These are phyloP conservation scores for Phortica variegata DNA, from an alignment of 1,140 invertebrate species.

Conservation along the genomic window DNA sequence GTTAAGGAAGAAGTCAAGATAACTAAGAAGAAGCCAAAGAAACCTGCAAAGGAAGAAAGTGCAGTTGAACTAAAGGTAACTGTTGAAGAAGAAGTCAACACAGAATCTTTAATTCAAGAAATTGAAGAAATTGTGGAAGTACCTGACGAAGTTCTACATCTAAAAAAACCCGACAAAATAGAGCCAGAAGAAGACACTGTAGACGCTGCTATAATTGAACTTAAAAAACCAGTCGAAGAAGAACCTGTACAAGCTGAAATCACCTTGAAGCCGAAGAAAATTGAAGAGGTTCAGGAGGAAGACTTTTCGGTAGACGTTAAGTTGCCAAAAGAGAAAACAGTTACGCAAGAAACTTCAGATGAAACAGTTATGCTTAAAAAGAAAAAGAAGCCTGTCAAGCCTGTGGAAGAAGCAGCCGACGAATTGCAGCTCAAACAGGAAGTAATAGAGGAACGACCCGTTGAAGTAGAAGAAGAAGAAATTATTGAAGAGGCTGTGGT, in stretches of 20 bases:
- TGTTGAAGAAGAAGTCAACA: constrained; percentile 34
- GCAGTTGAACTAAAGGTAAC: constrained; percentile 43
- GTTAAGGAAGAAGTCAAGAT: constrained; percentile 46
- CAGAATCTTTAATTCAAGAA: constrained; percentile 39
- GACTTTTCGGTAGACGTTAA: constrained; percentile 48
- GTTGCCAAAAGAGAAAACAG: constrained; percentile 31
- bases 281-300: constrained; percentile 42
- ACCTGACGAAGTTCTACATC: constrained; percentile 21
- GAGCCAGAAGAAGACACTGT: constrained; percentile 21
- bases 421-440: constrained; percentile 59
- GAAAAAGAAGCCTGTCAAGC: constrained; percentile 54
- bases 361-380: constrained; percentile 44
- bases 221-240: constrained; percentile 41
- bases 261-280: constrained; percentile 45
- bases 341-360: constrained; percentile 41
- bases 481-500: constrained; percentile 47
- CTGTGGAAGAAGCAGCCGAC: constrained; percentile 55
- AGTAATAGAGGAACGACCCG: constrained; percentile 46
- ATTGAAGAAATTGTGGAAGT: constrained; percentile 15
- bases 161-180: constrained; percentile 26
- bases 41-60: constrained; percentile 29
- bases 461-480: constrained; percentile 57
- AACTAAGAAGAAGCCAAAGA: constrained; percentile 41
- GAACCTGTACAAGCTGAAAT: constrained; percentile 51
- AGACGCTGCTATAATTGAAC: constrained; percentile 27